Percentiles rank a stretch among this genome's conserved stretches.
Conservation (phyloP, 1,140 invertebrate species). For the Zophobas morio region DNA sequence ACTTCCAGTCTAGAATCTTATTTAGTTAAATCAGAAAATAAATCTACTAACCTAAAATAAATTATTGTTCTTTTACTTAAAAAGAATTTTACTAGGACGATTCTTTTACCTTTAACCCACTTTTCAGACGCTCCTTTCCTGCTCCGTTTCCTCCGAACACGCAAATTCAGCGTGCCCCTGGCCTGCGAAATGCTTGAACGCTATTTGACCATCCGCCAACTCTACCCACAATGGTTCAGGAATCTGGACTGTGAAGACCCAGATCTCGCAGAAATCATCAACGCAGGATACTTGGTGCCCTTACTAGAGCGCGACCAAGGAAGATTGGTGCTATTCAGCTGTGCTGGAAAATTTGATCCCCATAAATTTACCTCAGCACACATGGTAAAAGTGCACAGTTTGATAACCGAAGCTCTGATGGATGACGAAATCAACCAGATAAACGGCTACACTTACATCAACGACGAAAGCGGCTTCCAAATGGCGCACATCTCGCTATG, state of each 20-base stretch:
- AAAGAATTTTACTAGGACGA: too few species aligned
- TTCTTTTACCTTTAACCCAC: too few species aligned
- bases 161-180: conserved; percentile 88
- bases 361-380: conserved; percentile 81
- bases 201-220: conserved; percentile 85
- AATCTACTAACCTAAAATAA: too few species aligned
- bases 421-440: conserved; percentile 87
- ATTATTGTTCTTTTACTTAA: too few species aligned
- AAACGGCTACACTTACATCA: conserved; percentile 84
- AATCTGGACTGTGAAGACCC: conserved; percentile 80
- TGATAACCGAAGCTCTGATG: conserved; percentile 83
- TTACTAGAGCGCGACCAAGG: conserved; percentile 83
- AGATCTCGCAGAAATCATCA: conserved; percentile 83
- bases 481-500: conserved; percentile 87
- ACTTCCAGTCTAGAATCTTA: too few species aligned
- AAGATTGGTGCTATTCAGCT: conserved; percentile 80
- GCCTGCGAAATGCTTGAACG: conserved; percentile 89
- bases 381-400: conserved; percentile 82
- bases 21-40: too few species aligned
- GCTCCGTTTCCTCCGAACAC: conserved; percentile 86
- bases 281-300: conserved; percentile 86
- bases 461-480: conserved; percentile 86
- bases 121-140: conserved; percentile 81
- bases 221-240: conserved; percentile 88
- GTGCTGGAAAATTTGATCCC: conserved; percentile 82